Percentiles rank a stretch among this genome's conserved stretches.
These are phyloP conservation scores for Triplophysa bombifrons DNA, from an alignment of 2,797 vertebrate genomes.

Conservation along the genomic window DNA sequence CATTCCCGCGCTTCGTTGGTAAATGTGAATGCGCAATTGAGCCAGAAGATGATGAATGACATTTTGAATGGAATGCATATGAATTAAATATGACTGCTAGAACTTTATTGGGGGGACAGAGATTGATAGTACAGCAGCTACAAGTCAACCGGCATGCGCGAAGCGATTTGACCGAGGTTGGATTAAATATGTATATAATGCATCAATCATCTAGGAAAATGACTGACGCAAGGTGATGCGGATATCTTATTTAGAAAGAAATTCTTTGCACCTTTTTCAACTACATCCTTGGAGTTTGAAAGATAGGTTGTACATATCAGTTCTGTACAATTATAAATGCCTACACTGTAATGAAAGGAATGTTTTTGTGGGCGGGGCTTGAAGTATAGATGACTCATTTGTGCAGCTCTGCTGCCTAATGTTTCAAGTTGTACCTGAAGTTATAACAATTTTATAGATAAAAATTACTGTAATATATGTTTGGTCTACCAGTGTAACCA, in stretches of 20 bases:
- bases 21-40: constrained; percentile 58
- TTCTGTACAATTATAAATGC: not conserved
- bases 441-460: not conserved
- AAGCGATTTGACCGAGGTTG: not conserved
- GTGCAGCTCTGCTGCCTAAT: not conserved
- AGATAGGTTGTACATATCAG: too few species aligned
- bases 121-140: constrained; percentile 66
- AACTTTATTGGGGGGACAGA: constrained; percentile 66
- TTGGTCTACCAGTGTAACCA: not conserved
- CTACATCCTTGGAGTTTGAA: too few species aligned
- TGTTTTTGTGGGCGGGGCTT: not conserved
- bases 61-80: constrained; percentile 69
- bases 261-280: not conserved
- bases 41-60: constrained; percentile 71
- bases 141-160: constrained; percentile 5
- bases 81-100: constrained; percentile 74
- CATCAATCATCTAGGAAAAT: constrained; percentile 1
- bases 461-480: not conserved
- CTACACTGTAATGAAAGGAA: constrained; percentile 7
- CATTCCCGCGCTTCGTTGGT: constrained; percentile 60
- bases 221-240: constrained; percentile 26
- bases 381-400: not conserved
- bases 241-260: constrained; percentile 3
- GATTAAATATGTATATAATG: constrained; percentile 5
- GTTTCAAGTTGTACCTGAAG: not conserved